A percentile compares a stretch with the other conserved stretches of the same genome.
Conservation (phyloP, 2,888 invertebrate genomes). For the Muscina levida region DNA sequence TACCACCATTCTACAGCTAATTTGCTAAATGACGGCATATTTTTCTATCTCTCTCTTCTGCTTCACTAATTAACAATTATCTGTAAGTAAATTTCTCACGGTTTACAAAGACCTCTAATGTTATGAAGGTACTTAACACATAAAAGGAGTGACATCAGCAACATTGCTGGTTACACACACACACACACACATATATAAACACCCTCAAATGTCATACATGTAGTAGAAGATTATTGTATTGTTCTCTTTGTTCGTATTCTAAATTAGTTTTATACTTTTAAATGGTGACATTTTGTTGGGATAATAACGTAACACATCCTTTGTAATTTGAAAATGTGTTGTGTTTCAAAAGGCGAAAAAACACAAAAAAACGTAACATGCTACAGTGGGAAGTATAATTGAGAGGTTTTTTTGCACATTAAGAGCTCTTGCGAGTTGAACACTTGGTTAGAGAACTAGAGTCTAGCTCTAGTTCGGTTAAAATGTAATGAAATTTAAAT, state of each 20-base stretch:
- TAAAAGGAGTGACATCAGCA: not conserved
- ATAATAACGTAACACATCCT: constrained; percentile 29
- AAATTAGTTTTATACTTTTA: constrained; percentile 55
- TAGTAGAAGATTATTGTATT: constrained; percentile 9
- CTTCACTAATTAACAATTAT: too few relatives aligned
- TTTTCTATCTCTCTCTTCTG: too few relatives aligned
- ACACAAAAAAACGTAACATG: not conserved
- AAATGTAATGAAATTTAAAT: too few relatives aligned
- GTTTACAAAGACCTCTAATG: constrained; percentile 29
- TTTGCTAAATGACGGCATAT: too few relatives aligned
- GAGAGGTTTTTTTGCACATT: too few relatives aligned
- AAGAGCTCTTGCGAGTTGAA: too few relatives aligned
- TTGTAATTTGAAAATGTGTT: not conserved
- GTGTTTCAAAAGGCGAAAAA: not conserved
- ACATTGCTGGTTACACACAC: not conserved
- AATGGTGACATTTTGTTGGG: constrained; percentile 44
- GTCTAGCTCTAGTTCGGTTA: too few relatives aligned
- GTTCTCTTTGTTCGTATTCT: constrained; percentile 8
- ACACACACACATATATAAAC: not conserved
- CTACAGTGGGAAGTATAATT: not conserved
- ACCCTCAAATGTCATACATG: not conserved
- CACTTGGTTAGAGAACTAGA: too few relatives aligned
- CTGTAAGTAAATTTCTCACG: not conserved
- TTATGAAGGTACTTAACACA: constrained; percentile 49
- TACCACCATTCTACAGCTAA: too few relatives aligned